Base-by-base conservation (phyloP, 2,888 invertebrate genomes). In the Latheticus oryzae region DNA sequence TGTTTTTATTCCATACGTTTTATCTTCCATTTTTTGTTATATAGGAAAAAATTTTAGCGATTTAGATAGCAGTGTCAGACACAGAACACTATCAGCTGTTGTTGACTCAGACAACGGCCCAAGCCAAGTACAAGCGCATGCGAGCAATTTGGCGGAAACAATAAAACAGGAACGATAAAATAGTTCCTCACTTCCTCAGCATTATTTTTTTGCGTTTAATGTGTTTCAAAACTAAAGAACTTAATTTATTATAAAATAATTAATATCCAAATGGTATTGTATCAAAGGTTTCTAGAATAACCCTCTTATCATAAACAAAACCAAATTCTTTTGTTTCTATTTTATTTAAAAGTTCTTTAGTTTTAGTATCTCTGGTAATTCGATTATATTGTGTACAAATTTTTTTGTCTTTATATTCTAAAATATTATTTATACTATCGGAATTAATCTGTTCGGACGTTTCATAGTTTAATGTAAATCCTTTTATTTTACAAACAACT, bases 1-100 rank as follows among this genome's bases (percentile, higher is more conserved):
- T 28, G 43, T 43, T 43, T 43, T 42, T 43, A 47, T 47, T 21
- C 45, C 32, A 47, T 51, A 23, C 21, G 15, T 51, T 28, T 32
- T 51, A 30, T 51, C 38, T 32, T 21, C 45, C 45, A 47, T 43
- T 32, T 47, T 45, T 47, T 47, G n/a, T 33, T 8, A 11, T 33
- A 33, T 33, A 16, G 32, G 13, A 32, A 32, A 32, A 32, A 38
- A 21, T 21, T 38, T 38, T 38, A 38, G 38, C 38, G 38, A 38
- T 38, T 38, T 19, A 38, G 2, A 38, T 38, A 38, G 21, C 38
- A 38, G 38, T 38, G 38, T 5, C 38, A 38, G 19, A 8, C 38
- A 38, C 38, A 38, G 38, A 38, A 38, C 38, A 38, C 37, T 37
- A 37, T 37, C 35, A 15, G 3, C 37, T 15, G 37, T n/a, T 30